These are phyloP conservation scores for Elaphurus davidianus DNA, from an alignment of 2,113 vertebrate species.

Conservation along the genomic window DNA sequence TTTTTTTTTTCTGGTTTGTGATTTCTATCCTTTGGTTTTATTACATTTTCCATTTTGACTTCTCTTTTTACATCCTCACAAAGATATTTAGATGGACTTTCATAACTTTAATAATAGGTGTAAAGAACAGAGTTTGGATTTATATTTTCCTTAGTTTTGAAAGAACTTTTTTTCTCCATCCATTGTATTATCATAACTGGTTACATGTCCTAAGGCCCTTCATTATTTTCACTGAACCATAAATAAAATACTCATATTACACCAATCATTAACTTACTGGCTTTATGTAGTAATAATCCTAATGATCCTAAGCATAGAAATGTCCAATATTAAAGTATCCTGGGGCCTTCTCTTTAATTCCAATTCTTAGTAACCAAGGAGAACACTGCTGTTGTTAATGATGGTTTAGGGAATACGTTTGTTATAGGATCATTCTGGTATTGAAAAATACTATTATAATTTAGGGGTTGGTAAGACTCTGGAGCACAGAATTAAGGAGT, in stretches of 20 bases:
- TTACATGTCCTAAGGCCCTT: neutral
- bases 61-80: constrained; percentile 35
- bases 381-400: neutral
- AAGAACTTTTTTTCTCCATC: constrained; percentile 31
- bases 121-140: neutral
- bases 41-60: constrained; percentile 47
- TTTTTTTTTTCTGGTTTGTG: constrained; percentile 24
- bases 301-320: neutral
- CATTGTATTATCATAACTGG: neutral
- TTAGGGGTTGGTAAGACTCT: neutral
- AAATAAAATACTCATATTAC: neutral
- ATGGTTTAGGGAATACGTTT: neutral
- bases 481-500: neutral
- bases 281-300: neutral
- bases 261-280: neutral
- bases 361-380: neutral
- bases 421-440: neutral
- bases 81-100: constrained; percentile 32
- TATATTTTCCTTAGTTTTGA: neutral
- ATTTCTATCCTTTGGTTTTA: constrained; percentile 46
- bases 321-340: neutral
- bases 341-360: neutral
- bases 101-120: neutral
- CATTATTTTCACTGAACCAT: neutral
- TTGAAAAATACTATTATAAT: neutral